Conservation (phyloP, 1,140 invertebrate species). For the Lutraria rhynchaena region DNA sequence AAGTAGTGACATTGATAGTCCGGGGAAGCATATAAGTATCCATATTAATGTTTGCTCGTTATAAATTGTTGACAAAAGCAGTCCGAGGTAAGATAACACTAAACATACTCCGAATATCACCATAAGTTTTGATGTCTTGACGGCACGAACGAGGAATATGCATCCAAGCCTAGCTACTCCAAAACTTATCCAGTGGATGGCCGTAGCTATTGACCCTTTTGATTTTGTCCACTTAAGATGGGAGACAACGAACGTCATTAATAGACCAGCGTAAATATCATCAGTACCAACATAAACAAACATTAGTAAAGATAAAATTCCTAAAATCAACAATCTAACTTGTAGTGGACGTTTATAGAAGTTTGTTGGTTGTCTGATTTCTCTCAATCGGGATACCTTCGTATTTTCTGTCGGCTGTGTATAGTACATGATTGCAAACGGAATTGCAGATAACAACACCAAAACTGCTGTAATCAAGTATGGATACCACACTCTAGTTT, state of each 20-base stretch:
- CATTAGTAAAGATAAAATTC: conserved; percentile 57
- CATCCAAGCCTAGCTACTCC: conserved; percentile 62
- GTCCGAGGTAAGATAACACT: conserved; percentile 57
- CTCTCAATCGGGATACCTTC: background rate
- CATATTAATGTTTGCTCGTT: conserved; percentile 59
- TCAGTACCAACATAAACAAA: conserved; percentile 62
- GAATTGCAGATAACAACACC: conserved; percentile 52
- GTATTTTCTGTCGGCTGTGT: background rate
- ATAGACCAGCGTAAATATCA: conserved; percentile 65
- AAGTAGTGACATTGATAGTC: conserved; percentile 65
- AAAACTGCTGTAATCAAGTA: conserved; percentile 60
- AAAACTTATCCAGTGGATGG: conserved; percentile 67
- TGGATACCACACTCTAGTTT: conserved; percentile 53
- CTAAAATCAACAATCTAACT: conserved; percentile 47
- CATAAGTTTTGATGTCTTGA: conserved; percentile 60
- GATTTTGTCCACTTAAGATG: conserved; percentile 67
- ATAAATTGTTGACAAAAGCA: conserved; percentile 58
- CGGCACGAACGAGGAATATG: conserved; percentile 61
- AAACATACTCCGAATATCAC: conserved; percentile 53
- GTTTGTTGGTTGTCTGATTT: conserved; percentile 2
- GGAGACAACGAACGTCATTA: conserved; percentile 63
- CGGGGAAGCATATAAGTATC: conserved; percentile 60
- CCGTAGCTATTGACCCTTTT: conserved; percentile 65
- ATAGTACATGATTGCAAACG: conserved; percentile 59
- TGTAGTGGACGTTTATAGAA: conserved; percentile 28